phyloP scores from a whole-genome alignment of 1,140 invertebrate species.

The Lucilia sericata region DNA sequence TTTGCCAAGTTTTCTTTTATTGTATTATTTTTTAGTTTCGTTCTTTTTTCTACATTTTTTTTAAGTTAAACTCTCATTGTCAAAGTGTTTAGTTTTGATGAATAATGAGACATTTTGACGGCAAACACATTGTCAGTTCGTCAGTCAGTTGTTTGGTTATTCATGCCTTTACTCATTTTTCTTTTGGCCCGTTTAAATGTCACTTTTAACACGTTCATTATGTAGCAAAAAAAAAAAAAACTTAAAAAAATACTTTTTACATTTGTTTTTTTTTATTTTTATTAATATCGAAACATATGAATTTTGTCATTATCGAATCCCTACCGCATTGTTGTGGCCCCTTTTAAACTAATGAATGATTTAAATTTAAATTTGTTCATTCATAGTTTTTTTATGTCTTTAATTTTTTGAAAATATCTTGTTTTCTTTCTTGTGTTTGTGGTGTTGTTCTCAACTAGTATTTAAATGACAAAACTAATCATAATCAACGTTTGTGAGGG shows the following conservation, averaged over 20 bases:
- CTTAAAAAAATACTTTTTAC: too few relatives aligned
- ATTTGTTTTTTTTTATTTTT: neutral
- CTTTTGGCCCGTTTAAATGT: too few relatives aligned
- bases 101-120: slow-evolving; percentile 26
- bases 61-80: neutral
- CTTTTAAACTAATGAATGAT: neutral
- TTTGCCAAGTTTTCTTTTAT: neutral
- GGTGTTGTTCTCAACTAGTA: neutral
- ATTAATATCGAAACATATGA: neutral
- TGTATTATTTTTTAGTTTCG: neutral
- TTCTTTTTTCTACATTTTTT: neutral
- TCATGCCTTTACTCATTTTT: neutral
- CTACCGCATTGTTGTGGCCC: neutral
- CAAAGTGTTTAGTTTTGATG: slow-evolving; percentile 16
- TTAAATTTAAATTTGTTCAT: slow-evolving; percentile 11
- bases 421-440: neutral
- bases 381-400: neutral
- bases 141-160: neutral
- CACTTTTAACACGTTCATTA: too few relatives aligned
- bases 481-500: neutral
- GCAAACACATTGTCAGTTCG: slow-evolving; percentile 9
- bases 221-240: too few relatives aligned
- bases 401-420: neutral
- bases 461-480: neutral
- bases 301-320: neutral